Evolutionary conservation across 2,888 invertebrate species (phyloP).

Genomic region (Heterodera filipjevi): DNA sequence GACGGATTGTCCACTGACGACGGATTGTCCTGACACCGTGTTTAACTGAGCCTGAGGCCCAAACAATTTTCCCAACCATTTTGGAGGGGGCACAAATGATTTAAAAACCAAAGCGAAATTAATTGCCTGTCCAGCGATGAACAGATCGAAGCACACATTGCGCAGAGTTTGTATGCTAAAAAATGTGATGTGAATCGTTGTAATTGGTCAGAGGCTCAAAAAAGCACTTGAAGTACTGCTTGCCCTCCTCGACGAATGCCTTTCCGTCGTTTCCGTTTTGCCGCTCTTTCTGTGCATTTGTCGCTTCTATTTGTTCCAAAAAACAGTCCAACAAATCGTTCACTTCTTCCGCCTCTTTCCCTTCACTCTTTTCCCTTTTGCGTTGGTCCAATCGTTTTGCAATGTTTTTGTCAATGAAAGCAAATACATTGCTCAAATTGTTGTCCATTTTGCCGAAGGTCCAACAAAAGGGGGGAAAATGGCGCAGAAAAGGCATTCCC

Average conservation of each 20-base stretch:
- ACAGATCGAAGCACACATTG: constrained; percentile 20
- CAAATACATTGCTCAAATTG: not conserved
- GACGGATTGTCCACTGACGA: too few species aligned
- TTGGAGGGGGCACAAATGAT: not conserved
- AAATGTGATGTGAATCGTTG: not conserved
- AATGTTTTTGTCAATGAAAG: constrained; percentile 21
- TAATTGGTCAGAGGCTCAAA: too few species aligned
- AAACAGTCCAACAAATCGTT: constrained; percentile 15
- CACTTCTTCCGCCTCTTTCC: not conserved
- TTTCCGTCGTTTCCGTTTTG: not conserved
- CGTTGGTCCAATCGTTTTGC: not conserved
- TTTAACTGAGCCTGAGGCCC: too few species aligned
- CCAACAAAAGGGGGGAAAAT: constrained; percentile 10
- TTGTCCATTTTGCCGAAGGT: constrained; percentile 4
- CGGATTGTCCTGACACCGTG: too few species aligned
- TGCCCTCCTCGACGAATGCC: not conserved
- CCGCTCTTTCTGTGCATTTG: too few species aligned
- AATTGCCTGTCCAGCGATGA: constrained; percentile 23
- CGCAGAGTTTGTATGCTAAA: constrained; percentile 16
- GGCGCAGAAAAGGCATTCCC: constrained; percentile 6
- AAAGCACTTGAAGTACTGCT: not conserved
- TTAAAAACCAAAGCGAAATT: not conserved
- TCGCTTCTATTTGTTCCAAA: constrained; percentile 19
- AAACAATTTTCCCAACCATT: too few species aligned
- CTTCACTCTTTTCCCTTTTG: not conserved